These are phyloP conservation scores for Phengaris alcon DNA, from an alignment of 2,888 invertebrate genomes.

Conservation along the genomic window DNA sequence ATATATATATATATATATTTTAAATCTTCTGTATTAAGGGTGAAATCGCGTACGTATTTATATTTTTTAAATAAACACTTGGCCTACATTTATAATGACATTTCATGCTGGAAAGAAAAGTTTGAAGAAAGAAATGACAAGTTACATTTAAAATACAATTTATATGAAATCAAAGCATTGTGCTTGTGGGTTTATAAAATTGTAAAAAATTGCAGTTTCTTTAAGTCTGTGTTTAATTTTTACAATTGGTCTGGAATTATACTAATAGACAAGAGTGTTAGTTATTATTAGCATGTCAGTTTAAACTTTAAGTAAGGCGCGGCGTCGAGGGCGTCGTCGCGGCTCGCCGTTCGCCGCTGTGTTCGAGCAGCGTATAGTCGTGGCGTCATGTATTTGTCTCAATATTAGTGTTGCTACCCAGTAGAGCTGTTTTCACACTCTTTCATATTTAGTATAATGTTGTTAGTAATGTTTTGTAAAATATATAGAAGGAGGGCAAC, in stretches of 20 bases:
- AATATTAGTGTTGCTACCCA: not conserved
- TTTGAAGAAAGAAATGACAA: no score
- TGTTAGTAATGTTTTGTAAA: conserved; percentile 55
- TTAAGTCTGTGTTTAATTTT: not conserved
- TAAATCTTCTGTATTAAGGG: not conserved
- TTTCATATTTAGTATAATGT: conserved; percentile 46
- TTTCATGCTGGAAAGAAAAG: not conserved
- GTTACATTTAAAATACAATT: not conserved
- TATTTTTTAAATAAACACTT: not conserved
- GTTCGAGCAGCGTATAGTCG: not conserved
- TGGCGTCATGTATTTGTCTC: conserved; percentile 19
- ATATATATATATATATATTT: conserved; percentile 16
- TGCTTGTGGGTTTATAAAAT: not conserved
- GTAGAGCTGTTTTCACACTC: conserved; percentile 9
- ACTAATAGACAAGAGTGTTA: not conserved
- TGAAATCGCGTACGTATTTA: not conserved
- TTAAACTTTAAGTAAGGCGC: not conserved
- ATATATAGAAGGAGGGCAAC: conserved; percentile 45
- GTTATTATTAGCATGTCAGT: not conserved
- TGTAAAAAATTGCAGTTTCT: not conserved
- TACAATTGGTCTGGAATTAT: not conserved
- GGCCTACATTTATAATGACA: not conserved
- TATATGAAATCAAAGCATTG: not conserved
- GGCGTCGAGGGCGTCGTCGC: no score
- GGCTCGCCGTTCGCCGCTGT: no score